Percentiles rank a stretch among this genome's conserved stretches.
These are phyloP conservation scores for Amazona ochrocephala DNA, from an alignment of 2,797 vertebrate species.

Conservation along the genomic window DNA sequence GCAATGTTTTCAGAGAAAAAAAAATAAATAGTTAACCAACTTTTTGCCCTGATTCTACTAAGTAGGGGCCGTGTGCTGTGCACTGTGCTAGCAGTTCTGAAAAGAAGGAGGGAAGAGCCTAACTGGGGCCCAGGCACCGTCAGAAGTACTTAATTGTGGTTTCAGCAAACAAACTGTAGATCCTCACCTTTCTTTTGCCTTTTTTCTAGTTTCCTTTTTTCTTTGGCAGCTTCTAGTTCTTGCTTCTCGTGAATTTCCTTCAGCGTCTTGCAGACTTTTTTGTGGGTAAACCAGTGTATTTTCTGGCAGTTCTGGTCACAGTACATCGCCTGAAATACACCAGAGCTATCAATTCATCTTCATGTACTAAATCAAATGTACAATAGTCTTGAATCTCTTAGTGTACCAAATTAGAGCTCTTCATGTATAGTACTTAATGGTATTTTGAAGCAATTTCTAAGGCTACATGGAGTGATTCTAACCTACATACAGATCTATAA, in stretches of 20 bases:
- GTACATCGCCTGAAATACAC: slow-evolving; percentile 88
- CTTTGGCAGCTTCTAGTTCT: slow-evolving; percentile 83
- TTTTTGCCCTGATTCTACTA: neutral
- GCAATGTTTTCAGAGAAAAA: neutral
- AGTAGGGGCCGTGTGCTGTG: neutral
- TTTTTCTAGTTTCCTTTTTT: slow-evolving; percentile 77
- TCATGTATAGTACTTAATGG: neutral
- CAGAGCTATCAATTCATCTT: neutral
- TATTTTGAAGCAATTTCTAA: neutral
- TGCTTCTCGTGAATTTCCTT: slow-evolving; percentile 89
- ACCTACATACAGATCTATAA: neutral
- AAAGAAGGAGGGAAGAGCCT: neutral
- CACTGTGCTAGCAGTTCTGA: neutral
- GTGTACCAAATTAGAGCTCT: neutral
- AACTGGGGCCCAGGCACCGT: neutral
- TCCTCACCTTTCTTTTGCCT: slow-evolving; percentile 72
- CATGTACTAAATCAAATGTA: neutral
- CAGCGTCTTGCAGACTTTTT: slow-evolving; percentile 91
- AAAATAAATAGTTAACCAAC: neutral
- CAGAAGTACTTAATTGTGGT: neutral
- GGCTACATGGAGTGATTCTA: neutral
- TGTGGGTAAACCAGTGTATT: slow-evolving; percentile 97
- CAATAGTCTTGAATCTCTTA: neutral
- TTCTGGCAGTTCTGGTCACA: slow-evolving; percentile 95
- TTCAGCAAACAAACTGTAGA: neutral